Evolutionary conservation across 2,113 vertebrate genomes (phyloP), one percentile per base, ranked within the genome.

Genomic region (Choloepus hoffmanni): DNA sequence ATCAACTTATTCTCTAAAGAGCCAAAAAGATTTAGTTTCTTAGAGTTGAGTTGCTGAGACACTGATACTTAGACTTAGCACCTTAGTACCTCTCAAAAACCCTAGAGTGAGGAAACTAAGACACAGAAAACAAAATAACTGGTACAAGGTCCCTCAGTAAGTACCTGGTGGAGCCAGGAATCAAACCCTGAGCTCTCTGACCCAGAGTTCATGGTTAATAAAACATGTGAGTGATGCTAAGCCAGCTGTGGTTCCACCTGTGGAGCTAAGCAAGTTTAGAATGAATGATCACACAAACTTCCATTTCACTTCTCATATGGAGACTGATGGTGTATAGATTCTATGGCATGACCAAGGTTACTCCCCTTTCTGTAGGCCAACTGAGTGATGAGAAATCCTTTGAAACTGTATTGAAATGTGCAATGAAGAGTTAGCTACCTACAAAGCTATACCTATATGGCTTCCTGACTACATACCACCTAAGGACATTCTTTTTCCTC

Each of bases 371-470:
- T 43, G 11, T 28, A 45, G 10, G 68, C 55, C 85, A 65, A 40
- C 26, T 36, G 16, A 60, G 10, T 53, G 24, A 74, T 19, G 5
- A 60, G 14, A 84, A 78, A 78, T 65, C 33, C 43, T 94, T 36
- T 88, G 63, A 96, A 89, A 62, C 7, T 14, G 89, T 16, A 79
- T 28, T 74, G 63, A 96, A 83, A 94, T 48, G 12, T 12, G 26
- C 21, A 89, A 4, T 9, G 40, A 67, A 68, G 73, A 85, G 7
- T 72, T 21, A 76, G 43, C 33, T 45, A 82, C 58, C 85, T 65
- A 53, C 19, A 82, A 76, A 30, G 43, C 58, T 62, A 60, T 4
- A 76, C 15, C 5, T 83, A 18, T 21, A 55, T 10, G 30, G 26
- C 28, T 84, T 83, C 55, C 53, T 58, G 33, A n/a, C 23, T 67